Evolutionary conservation across 2,888 invertebrate genomes (phyloP), one percentile per base, ranked within the genome.

Genomic region (Cistogaster globosa): DNA sequence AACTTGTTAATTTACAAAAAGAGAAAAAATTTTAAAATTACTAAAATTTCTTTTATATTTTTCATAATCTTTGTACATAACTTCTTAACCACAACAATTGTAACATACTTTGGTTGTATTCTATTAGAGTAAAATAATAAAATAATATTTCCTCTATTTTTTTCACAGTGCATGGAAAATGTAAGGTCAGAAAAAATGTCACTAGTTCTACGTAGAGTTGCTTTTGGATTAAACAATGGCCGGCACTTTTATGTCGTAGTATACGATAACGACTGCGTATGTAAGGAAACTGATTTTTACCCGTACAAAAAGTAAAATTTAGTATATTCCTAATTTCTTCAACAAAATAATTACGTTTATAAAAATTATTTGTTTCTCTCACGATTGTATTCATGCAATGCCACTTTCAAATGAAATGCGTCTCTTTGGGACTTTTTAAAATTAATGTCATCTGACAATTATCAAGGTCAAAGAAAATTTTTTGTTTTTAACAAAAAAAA

Each of bases 381-480:
- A 58, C 16, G 58, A 76, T 58, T 67, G 48, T 57, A 57, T 58
- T 11, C 22, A 51, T 67, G 22, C 36, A 58, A 38, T 22, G 8
- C 6, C 1, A 1, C 32, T 45, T 78, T 42, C 42, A 12, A 68
- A 53, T 26, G 53, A 69, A 69, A 20, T 53, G 20, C 22, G 32
- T n/a, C 2, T 51, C 36, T 36, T n/a, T 38, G 11, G 9, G 6
- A 32, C 16, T 45, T 63, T 78, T 69, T 9, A 12, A 42, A 77
- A 42, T 53, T 60, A 76, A 58, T 60, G 51, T 67, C 48, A 71
- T 45, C 48, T 45, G 60, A 57, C 63, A 51, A 48, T 36, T 63
- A 76, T 11, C 32, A 42, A 53, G 74, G 68, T 81, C 68, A 81
- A 75, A 68, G 68, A 36, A 32, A 53, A 42, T 60, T 20, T 53